These are phyloP conservation scores for Ips nitidus DNA, from an alignment of 1,140 invertebrate genomes.

Conservation along the genomic window DNA sequence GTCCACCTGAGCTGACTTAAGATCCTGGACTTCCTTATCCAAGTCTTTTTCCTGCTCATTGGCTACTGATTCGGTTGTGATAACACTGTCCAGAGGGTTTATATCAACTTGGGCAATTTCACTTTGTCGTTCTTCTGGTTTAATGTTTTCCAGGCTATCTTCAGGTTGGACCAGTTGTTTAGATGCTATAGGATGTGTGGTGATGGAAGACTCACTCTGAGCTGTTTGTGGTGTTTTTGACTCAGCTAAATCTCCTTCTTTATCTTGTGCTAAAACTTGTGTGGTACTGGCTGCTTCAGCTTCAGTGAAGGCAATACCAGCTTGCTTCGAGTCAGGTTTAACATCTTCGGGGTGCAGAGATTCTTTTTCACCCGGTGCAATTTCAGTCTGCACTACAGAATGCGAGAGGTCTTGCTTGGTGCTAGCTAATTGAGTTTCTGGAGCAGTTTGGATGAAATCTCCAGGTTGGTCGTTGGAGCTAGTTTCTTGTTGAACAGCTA, in stretches of 20 bases:
- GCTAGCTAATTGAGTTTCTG: conserved; percentile 48
- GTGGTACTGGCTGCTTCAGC: conserved; percentile 55
- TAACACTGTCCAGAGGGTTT: conserved; percentile 54
- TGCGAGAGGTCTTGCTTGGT: conserved; percentile 48
- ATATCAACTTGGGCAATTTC: conserved; percentile 52
- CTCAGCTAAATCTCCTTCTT: conserved; percentile 54
- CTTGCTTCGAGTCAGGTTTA: conserved; percentile 55
- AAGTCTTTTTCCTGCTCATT: conserved; percentile 59
- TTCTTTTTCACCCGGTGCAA: conserved; percentile 59
- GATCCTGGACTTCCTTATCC: conserved; percentile 47
- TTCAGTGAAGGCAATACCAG: conserved; percentile 54
- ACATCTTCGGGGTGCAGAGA: conserved; percentile 50
- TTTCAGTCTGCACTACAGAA: conserved; percentile 52
- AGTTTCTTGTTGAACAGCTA: conserved; percentile 51
- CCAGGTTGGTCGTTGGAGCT: conserved; percentile 41
- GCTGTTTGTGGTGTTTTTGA: conserved; percentile 49
- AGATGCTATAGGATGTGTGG: conserved; percentile 56
- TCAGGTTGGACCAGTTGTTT: conserved; percentile 52
- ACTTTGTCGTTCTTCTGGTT: conserved; percentile 45
- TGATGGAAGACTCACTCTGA: conserved; percentile 56
- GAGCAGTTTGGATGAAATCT: conserved; percentile 42
- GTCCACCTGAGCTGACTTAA: conserved; percentile 52
- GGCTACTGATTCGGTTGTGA: conserved; percentile 47
- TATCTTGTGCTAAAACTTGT: conserved; percentile 56
- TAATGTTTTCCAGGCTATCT: conserved; percentile 35